Evolutionary conservation across 2,888 invertebrate genomes (phyloP), one percentile per base, ranked within the genome.

Genomic region (Harpalus rubripes): DNA sequence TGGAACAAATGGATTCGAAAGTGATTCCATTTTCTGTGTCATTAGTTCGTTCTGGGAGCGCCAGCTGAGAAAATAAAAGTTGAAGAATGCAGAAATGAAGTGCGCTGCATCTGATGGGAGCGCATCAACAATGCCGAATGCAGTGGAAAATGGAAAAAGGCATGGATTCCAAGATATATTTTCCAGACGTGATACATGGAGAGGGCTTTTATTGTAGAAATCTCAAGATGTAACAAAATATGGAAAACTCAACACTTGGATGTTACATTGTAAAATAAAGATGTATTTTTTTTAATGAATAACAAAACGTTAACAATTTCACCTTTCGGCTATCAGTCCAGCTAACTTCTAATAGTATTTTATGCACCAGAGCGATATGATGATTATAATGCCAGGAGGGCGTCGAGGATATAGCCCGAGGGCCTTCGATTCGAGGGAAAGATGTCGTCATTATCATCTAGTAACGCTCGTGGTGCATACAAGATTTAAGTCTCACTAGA

Each of bases 21-120:
- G 84, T 78, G 78, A 78, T 61, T 63, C 63, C 78, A 84, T 84
- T 84, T 84, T 78, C 84, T 78, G 26, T 63, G 78, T 84, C 84
- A 84, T 84, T 84, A 84, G 84, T 83, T 83, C 72, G 56, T 26
- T 56, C 7, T 56, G 22, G 3, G 39, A 41, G 72, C 26, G 76
- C 41, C 56, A 41, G 22, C 58, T 56, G 52, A 15, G 18, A 58
- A 72, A 80, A 61, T 80, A 80, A 80, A 80, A 80, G 59, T 80
- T 59, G 61, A 61, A 80, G 59, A 39, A 61, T 80, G 32, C 26
- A 18, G 81, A 44, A 26, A 81, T 81, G 68, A 81, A 81, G 81
- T 81, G 81, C 81, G 15, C 52, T 81, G 81, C 68, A 81, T 59
- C 65, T 81, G 81, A 81, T 81, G 81, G 81, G 22, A 10, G 18